These are phyloP conservation scores for Synergus laeviventris DNA, from an alignment of 2,888 invertebrate genomes.

Conservation along the genomic window DNA sequence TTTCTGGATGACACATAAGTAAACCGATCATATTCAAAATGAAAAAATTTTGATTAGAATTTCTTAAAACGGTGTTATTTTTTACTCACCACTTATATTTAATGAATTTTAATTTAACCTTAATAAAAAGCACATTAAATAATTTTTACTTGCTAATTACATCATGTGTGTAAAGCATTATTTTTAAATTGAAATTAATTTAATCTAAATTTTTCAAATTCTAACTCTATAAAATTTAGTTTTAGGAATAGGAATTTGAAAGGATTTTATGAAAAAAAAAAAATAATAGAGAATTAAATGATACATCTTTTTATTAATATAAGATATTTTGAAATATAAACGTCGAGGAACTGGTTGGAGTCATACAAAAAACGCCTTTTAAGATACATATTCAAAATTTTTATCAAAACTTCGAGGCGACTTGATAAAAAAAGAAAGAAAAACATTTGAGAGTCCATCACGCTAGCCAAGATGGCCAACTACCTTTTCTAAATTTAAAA, in stretches of 20 bases:
- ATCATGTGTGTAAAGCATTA: no score
- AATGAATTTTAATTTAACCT: no score
- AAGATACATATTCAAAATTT: slow-evolving; percentile 52
- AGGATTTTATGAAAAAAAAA: neutral
- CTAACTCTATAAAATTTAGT: neutral
- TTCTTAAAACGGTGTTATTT: no score
- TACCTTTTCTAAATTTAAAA: slow-evolving; percentile 20
- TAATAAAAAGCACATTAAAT: no score
- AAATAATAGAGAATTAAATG: slow-evolving; percentile 9
- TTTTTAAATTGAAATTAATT: no score
- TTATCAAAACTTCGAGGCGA: slow-evolving; percentile 49
- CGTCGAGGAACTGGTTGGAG: slow-evolving; percentile 72
- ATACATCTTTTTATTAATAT: slow-evolving; percentile 42
- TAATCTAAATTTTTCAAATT: neutral
- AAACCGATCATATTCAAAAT: neutral
- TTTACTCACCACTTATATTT: no score
- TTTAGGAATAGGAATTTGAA: neutral
- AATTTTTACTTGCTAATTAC: no score
- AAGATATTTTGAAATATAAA: slow-evolving; percentile 61
- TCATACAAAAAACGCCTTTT: slow-evolving; percentile 64
- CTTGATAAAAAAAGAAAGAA: slow-evolving; percentile 42
- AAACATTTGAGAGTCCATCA: slow-evolving; percentile 38
- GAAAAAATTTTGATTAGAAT: neutral
- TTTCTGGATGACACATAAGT: slow-evolving; percentile 14
- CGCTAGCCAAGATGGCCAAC: slow-evolving; percentile 44